Conservation (phyloP, 2,888 invertebrate genomes). For the Macrosiphum euphorbiae region DNA sequence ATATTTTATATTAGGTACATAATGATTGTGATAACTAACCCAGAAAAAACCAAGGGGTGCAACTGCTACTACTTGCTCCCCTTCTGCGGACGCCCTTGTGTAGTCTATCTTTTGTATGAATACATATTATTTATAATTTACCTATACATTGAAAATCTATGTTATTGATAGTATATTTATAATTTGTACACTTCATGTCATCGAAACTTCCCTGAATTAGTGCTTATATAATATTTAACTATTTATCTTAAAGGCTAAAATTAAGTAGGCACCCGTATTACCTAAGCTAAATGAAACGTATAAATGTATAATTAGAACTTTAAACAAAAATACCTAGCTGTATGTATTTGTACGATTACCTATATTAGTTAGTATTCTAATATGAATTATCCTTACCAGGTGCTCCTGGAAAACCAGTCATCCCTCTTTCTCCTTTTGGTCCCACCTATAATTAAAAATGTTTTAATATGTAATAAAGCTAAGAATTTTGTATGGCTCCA, state of each 20-base stretch:
- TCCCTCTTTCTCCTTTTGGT: conserved; percentile 63
- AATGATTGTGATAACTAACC: too few relatives aligned
- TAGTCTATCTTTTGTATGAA: background rate
- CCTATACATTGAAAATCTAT: background rate
- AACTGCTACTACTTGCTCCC: too few relatives aligned
- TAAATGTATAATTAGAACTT: background rate
- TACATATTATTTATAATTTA: background rate
- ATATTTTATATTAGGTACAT: too few relatives aligned
- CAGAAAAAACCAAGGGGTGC: too few relatives aligned
- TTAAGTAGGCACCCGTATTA: background rate
- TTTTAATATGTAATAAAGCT: background rate
- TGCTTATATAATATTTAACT: background rate
- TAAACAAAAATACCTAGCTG: background rate
- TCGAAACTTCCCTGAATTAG: background rate
- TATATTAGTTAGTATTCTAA: background rate
- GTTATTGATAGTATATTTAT: background rate
- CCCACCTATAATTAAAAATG: conserved; percentile 48
- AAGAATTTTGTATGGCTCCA: background rate
- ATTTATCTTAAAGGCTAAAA: background rate
- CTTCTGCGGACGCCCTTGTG: background rate
- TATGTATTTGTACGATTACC: background rate
- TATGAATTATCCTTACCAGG: conserved; percentile 36
- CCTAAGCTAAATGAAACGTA: background rate
- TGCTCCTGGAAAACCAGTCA: conserved; percentile 46
- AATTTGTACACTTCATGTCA: background rate